Evolutionary conservation across 2,888 invertebrate genomes (phyloP).

Genomic region (Onthophagus sagittarius): DNA sequence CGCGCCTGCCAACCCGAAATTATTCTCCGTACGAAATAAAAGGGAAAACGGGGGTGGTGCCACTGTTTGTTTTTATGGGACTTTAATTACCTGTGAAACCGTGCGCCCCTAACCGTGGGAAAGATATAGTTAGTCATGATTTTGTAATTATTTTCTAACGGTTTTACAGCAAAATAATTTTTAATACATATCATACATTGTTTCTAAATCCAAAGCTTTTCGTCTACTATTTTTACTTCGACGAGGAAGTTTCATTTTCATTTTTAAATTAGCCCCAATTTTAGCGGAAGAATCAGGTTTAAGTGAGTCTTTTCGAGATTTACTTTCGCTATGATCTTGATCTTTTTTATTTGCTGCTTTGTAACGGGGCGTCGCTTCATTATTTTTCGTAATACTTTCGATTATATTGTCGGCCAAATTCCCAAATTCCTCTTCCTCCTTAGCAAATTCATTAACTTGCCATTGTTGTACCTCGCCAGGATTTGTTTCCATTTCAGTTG

Average conservation of each 20-base stretch:
- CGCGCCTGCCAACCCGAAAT: background rate
- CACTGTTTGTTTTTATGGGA: slow-evolving; percentile 7
- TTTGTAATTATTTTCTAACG: background rate
- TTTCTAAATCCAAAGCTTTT: background rate
- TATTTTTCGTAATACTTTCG: background rate
- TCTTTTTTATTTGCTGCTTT: background rate
- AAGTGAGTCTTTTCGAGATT: background rate
- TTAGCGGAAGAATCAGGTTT: background rate
- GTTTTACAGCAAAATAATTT: too few species aligned
- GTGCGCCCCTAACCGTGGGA: background rate
- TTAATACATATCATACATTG: background rate
- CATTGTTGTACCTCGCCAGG: background rate
- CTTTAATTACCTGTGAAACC: slow-evolving; percentile 2
- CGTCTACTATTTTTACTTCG: background rate
- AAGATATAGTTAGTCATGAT: background rate
- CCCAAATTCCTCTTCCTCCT: background rate
- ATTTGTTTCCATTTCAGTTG: background rate
- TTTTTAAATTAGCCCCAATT: background rate
- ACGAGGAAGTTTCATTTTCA: background rate
- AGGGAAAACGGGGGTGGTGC: slow-evolving; percentile 12
- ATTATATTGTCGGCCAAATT: background rate
- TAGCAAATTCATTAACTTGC: background rate
- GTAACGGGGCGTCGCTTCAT: background rate
- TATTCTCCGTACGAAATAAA: background rate
- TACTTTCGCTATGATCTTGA: background rate